These are phyloP conservation scores for Pelochelys cantorii DNA, from an alignment of 2,797 vertebrate species.

Conservation along the genomic window DNA sequence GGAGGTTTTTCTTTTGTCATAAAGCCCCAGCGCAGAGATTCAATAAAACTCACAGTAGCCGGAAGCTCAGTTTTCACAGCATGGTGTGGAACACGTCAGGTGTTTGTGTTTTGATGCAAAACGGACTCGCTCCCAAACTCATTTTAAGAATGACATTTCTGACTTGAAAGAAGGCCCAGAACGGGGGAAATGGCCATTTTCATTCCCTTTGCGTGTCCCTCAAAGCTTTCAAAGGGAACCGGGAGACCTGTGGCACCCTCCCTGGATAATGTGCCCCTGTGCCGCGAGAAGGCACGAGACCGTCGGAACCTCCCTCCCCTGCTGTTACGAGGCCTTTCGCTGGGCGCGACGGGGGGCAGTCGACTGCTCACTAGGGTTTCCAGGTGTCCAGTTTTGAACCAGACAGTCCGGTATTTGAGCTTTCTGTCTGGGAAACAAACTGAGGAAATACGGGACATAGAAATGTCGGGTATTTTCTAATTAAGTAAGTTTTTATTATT, in stretches of 20 bases:
- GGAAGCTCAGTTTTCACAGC: neutral
- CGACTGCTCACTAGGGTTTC: too few relatives aligned
- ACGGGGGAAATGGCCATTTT: neutral
- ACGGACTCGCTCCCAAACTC: neutral
- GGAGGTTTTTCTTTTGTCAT: neutral
- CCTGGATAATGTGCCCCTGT: neutral
- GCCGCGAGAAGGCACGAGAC: neutral
- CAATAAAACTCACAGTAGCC: neutral
- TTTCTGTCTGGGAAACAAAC: too few relatives aligned
- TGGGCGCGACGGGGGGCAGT: too few relatives aligned
- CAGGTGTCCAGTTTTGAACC: too few relatives aligned
- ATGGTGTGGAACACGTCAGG: neutral
- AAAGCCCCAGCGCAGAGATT: neutral
- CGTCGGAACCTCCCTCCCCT: slow-evolving; percentile 11
- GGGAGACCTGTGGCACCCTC: neutral
- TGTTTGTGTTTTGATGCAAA: neutral
- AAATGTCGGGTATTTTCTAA: too few relatives aligned
- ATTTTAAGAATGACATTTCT: neutral
- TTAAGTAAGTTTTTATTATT: too few relatives aligned
- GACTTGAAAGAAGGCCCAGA: neutral
- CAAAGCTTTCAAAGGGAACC: neutral
- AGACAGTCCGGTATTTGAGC: too few relatives aligned
- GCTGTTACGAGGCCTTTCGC: neutral
- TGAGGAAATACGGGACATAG: too few relatives aligned
- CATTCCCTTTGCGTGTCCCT: neutral